phyloP scores from a whole-genome alignment of 2,113 vertebrate genomes.

The Sapayoa aenigma region DNA sequence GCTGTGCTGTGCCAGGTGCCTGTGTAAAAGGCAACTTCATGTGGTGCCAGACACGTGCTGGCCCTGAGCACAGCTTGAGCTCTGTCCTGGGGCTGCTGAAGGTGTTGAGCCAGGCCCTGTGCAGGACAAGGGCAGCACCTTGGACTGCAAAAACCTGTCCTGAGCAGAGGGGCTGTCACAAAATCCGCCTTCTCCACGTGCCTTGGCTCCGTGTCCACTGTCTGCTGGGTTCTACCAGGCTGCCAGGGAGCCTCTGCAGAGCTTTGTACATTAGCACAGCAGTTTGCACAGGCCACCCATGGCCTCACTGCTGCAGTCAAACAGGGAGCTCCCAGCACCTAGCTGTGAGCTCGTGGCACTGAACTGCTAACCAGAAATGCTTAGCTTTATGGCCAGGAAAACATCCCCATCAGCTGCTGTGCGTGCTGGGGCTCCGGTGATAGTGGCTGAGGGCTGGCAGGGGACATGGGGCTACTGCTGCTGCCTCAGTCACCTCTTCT shows the following conservation, averaged over 20 bases:
- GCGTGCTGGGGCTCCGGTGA: not conserved
- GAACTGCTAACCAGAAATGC: not conserved
- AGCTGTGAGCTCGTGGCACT: not conserved
- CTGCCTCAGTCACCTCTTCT: not conserved
- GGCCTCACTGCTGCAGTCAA: not conserved
- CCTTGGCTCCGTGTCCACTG: not conserved
- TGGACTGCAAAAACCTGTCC: not conserved
- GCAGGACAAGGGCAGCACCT: not conserved
- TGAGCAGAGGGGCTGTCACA: not conserved
- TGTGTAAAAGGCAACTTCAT: not conserved
- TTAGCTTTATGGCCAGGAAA: not conserved
- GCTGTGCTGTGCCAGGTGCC: not conserved
- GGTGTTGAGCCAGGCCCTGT: not conserved
- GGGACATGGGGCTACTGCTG: fast-evolving
- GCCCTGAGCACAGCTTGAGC: fast-evolving
- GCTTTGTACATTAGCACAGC: not conserved
- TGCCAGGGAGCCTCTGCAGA: not conserved
- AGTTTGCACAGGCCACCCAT: not conserved
- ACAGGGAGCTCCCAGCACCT: not conserved
- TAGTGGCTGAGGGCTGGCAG: not conserved
- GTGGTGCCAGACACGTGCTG: not conserved
- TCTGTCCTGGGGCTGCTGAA: not conserved
- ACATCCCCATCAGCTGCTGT: not conserved
- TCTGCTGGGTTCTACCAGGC: not conserved
- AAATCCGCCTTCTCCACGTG: not conserved